Percentiles rank a stretch among this genome's conserved stretches.
Conservation (phyloP, 2,113 vertebrate genomes). For the Willisornis vidua region DNA sequence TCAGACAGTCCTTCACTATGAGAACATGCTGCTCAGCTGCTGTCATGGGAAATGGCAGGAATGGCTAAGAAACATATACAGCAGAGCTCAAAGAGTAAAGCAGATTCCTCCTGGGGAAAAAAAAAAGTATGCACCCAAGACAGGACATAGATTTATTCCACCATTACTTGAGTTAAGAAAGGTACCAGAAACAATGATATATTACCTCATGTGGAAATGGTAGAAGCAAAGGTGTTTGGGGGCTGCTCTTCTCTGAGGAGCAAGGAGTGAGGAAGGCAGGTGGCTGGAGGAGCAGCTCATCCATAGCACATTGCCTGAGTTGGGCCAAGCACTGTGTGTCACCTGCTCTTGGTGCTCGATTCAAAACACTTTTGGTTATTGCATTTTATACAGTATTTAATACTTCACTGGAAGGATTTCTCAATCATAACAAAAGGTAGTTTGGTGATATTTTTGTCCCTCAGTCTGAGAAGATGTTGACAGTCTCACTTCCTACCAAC, state of each 20-base stretch:
- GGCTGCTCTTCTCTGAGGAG: not conserved
- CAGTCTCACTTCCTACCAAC: not conserved
- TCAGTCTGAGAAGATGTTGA: not conserved
- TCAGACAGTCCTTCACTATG: not conserved
- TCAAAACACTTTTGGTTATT: not conserved
- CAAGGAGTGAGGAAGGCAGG: not conserved
- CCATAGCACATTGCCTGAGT: not conserved
- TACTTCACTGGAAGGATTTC: not conserved
- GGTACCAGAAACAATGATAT: not conserved
- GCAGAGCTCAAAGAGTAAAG: not conserved
- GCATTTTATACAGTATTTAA: not conserved
- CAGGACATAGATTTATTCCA: rapidly evolving
- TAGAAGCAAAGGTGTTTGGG: not conserved
- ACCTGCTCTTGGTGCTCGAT: not conserved
- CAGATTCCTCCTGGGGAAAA: not conserved
- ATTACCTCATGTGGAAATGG: not conserved
- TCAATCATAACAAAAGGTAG: not conserved
- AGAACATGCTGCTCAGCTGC: not conserved
- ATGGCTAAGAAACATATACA: not conserved
- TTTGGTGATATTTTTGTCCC: not conserved
- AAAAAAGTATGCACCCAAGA: not conserved
- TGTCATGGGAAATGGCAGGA: not conserved
- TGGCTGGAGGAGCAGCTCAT: not conserved
- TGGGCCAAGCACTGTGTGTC: rapidly evolving
- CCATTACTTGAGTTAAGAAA: not conserved